Evolutionary conservation across 2,888 invertebrate species (phyloP).

Genomic region (Andricus curvator): DNA sequence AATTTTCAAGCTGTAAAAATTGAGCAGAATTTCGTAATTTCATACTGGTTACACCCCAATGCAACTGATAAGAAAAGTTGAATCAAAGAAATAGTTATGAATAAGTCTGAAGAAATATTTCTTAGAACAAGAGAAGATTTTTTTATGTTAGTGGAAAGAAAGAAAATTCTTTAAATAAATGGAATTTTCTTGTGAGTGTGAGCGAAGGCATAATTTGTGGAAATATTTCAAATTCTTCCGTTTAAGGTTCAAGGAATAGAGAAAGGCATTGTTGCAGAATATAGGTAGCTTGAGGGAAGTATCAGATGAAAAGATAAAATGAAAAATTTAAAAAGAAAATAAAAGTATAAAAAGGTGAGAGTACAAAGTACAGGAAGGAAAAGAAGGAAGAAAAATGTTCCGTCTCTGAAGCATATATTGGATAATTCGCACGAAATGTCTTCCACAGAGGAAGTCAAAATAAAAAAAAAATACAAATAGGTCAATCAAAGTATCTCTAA

Average conservation of each 20-base stretch:
- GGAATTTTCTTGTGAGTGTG: no score
- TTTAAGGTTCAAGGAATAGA: conserved; percentile 15
- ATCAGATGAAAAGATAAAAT: conserved; percentile 18
- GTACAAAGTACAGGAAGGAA: conserved; percentile 15
- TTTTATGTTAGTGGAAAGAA: no score
- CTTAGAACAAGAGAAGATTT: not conserved
- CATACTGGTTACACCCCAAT: not conserved
- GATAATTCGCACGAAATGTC: conserved; percentile 12
- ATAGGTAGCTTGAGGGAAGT: conserved; percentile 29
- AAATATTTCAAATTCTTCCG: conserved; percentile 31
- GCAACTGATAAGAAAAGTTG: not conserved
- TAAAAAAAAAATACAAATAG: not conserved
- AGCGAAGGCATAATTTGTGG: conserved; percentile 14
- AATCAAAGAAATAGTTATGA: not conserved
- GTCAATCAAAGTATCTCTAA: no score
- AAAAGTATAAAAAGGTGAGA: conserved; percentile 10
- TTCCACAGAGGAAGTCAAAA: not conserved
- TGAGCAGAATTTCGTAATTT: conserved; percentile 17
- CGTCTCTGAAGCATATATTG: conserved; percentile 31
- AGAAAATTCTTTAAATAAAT: no score
- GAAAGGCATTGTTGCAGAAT: not conserved
- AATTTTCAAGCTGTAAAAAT: not conserved
- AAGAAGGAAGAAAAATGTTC: not conserved
- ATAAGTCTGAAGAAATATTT: not conserved
- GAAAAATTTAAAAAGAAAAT: not conserved